Conservation (phyloP, 2,113 vertebrate genomes). For the Sinocyclocheilus maitianheensis region DNA sequence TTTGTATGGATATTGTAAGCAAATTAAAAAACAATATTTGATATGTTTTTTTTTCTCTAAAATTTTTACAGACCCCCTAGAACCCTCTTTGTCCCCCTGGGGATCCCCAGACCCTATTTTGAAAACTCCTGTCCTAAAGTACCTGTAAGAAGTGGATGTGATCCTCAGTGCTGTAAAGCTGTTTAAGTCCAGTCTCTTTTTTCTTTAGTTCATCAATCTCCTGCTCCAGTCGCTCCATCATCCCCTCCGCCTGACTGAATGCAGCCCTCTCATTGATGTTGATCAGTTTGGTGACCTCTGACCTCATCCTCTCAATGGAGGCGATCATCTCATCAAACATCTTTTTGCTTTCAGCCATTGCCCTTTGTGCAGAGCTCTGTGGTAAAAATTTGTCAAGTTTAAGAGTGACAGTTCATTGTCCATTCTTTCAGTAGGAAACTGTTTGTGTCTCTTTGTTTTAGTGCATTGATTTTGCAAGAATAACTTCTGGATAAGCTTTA, state of each 20-base stretch:
- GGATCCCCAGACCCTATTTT: not conserved
- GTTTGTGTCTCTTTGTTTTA: not conserved
- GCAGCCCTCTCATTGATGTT: constrained; percentile 81
- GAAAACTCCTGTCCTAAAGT: not conserved
- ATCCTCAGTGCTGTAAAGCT: constrained; percentile 81
- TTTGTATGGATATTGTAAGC: not conserved
- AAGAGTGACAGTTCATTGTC: not conserved
- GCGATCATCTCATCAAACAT: constrained; percentile 83
- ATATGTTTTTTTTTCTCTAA: no score
- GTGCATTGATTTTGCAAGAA: not conserved
- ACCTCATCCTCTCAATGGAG: constrained; percentile 81
- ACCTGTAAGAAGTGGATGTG: constrained; percentile 83
- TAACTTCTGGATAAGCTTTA: not conserved
- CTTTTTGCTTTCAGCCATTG: constrained; percentile 82
- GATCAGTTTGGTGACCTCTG: constrained; percentile 80
- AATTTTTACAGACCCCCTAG: no score
- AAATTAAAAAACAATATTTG: not conserved
- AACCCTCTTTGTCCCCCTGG: not conserved
- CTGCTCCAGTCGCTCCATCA: constrained; percentile 79
- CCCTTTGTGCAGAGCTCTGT: constrained; percentile 79
- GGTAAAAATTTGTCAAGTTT: not conserved
- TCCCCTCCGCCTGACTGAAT: constrained; percentile 77
- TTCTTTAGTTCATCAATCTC: constrained; percentile 81
- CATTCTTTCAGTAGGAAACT: not conserved
- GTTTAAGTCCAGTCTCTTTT: constrained; percentile 78